Evolutionary conservation across 1,140 invertebrate species (phyloP), one percentile per base, ranked within the genome.

Genomic region (Lepidurus couesii): DNA sequence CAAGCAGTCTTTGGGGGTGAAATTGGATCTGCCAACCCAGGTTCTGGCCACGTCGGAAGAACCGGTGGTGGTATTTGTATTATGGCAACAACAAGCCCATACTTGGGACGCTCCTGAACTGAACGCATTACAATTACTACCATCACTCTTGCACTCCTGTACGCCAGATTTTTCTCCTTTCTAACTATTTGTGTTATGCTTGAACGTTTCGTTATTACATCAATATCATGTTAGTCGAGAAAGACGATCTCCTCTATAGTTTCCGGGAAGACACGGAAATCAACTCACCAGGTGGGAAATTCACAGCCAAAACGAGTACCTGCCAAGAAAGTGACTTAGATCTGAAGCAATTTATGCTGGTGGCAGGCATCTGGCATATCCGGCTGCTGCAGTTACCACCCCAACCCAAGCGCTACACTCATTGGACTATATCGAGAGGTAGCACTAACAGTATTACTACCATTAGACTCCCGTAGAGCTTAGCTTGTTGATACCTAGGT

Each of bases 61-160:
- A 44, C 79, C 79, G 5, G 47, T 80, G 13, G 47, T 77, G 11
- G 42, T 77, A 1, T 47, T 43, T 73, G 42, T 80, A 13, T 42
- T 80, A 53, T 80, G 79, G 79, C 76, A 77, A 44, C 44, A 77
- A 47, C 44, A 77, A 24, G 65, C 65, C 43, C 79, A 80, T 74
- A 47, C 21, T 13, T 44, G 75, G 76, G 76, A 80, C 34, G 26
- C 73, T 47, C 79, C 79, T 8, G 13, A 75, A 24, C 16, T 80
- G 7, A 80, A 80, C 53, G 79, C 43, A 16, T 76, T 80, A 24
- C 75, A 73, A 9, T 74, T 21, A 47, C 78, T 79, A 10, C 78
- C 78, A n/a, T 44, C 73, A 16, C 44, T 79, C 5, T 47, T 79
- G 10, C 76, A 77, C 53, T 26, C 76, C 26, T 21, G 76, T 77